Evolutionary conservation across 2,888 invertebrate species (phyloP), one percentile per base, ranked within the genome.

Genomic region (Norana najaformis): DNA sequence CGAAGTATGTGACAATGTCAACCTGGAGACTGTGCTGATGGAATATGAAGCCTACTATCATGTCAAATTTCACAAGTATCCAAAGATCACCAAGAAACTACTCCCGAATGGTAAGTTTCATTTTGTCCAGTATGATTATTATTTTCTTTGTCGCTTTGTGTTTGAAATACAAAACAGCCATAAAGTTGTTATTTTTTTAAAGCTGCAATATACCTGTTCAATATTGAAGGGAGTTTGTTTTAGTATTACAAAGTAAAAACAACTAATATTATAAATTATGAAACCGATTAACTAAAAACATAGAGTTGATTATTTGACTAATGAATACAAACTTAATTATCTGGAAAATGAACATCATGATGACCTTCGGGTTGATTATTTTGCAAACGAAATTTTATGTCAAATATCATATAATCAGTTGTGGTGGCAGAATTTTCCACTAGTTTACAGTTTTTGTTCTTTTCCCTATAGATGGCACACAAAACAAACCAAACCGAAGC

Each of bases 11-110:
- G 98, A 98, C 94, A 98, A 98, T 93, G 96, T 98, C 90, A 98
- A 98, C 94, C 95, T 98, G 93, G 97, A 97, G 92, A 97, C 97
- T 85, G 97, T 98, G 92, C 95, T 98, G 91, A 96, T 97, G 96
- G 98, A 98, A 93, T 98, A 97, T 95, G 97, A 97, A 93, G 97
- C 97, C 92, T 98, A 97, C 95, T 97, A 97, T 94, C 96, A 96
- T 93, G 95, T 97, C 88, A 96, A 97, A 93, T 98, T 97, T 95
- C 97, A 97, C 94, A 97, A 97, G 94, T 96, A 97, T 94, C 98
- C 98, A 0, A 97, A 96, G 95, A 96, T 98, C 92, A 96, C 97
- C 89, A 97, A 96, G 93, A 95, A 95, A 92, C 92, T 94, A 34
- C 30, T 35, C 36, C 88, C 30, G 35, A 47, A 85, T 36, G 85